phyloP scores from a whole-genome alignment of 2,113 vertebrate genomes.

The Polypterus bichir region DNA sequence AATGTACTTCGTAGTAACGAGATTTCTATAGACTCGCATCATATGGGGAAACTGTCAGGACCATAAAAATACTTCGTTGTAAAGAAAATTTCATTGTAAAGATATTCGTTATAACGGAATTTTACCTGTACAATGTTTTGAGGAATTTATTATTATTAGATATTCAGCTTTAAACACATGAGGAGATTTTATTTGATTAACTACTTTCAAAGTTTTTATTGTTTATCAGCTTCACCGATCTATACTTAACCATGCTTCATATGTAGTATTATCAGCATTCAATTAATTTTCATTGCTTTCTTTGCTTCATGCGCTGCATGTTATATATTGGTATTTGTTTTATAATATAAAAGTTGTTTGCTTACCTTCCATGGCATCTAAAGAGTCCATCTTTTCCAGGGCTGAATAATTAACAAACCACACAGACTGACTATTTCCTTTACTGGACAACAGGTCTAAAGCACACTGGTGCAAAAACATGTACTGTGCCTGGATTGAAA shows the following conservation, averaged over 20 bases:
- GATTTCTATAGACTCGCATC: no score
- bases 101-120: no score
- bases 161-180: background rate
- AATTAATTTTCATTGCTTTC: background rate
- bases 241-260: background rate
- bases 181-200: background rate
- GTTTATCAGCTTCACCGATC: background rate
- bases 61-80: no score
- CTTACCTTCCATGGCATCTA: conserved; percentile 97
- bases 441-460: conserved; percentile 77
- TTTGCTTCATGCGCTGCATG: no score
- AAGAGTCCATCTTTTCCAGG: conserved; percentile 94
- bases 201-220: no score
- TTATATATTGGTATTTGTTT: no score
- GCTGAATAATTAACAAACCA: conserved; percentile 95
- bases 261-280: background rate
- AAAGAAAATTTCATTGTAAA: no score
- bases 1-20: no score
- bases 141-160: no score
- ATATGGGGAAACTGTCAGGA: no score
- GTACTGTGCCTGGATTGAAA: conserved; percentile 71
- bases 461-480: conserved; percentile 95
- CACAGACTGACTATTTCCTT: conserved; percentile 76
- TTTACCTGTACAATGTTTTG: no score
- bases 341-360: conserved; percentile 8